phyloP scores from a whole-genome alignment of 2,113 vertebrate species.

The Callopanchax toddi region DNA sequence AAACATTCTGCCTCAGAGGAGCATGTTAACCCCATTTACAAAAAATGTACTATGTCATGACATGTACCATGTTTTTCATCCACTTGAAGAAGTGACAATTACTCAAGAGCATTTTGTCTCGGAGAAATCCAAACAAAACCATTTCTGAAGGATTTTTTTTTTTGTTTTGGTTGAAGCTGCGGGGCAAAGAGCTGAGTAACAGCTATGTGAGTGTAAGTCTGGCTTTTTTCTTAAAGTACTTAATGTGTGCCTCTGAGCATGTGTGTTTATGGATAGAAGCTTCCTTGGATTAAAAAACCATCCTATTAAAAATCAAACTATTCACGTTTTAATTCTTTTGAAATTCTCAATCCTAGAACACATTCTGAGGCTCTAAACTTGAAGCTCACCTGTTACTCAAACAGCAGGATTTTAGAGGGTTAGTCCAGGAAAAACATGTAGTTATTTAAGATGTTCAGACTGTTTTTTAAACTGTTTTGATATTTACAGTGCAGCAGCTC shows the following conservation, averaged over 20 bases:
- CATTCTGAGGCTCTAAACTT: too few relatives aligned
- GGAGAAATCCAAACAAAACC: slow-evolving; percentile 4
- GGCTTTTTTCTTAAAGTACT: not conserved
- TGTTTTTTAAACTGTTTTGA: not conserved
- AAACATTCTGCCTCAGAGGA: not conserved
- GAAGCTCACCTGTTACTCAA: too few relatives aligned
- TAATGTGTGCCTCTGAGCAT: not conserved
- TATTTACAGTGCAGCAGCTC: not conserved
- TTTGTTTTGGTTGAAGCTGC: too few relatives aligned
- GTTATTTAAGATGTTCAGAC: too few relatives aligned
- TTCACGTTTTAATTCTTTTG: not conserved
- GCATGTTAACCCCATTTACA: slow-evolving; percentile 1
- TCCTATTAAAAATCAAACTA: too few relatives aligned
- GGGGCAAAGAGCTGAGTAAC: slow-evolving; percentile 8
- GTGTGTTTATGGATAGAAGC: not conserved
- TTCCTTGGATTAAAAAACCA: not conserved
- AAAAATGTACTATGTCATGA: not conserved
- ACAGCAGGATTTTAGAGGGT: too few relatives aligned
- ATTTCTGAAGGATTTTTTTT: not conserved
- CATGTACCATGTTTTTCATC: slow-evolving; percentile 10
- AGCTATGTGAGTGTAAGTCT: slow-evolving; percentile 17
- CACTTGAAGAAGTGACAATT: not conserved
- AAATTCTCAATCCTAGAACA: not conserved
- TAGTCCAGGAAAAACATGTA: too few relatives aligned
- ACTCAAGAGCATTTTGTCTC: slow-evolving; percentile 7